These are phyloP conservation scores for Phytoseiulus persimilis DNA, from an alignment of 2,888 invertebrate species.

Conservation along the genomic window DNA sequence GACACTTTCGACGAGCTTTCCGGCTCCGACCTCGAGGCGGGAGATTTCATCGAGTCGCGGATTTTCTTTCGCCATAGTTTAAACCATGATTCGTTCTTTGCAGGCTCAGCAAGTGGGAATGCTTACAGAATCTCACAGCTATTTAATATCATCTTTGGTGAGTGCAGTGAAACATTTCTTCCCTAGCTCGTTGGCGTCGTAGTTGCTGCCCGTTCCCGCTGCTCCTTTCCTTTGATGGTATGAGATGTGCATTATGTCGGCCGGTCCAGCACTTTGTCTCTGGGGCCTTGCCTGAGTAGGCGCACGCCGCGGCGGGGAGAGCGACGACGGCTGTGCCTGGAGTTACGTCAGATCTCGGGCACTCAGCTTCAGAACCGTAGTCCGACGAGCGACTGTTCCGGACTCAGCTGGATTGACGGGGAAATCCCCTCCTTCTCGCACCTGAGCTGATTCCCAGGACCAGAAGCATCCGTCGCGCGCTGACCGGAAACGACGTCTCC, in stretches of 20 bases:
- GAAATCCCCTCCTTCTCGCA: not conserved
- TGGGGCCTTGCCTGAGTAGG: not conserved
- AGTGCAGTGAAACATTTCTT: constrained; percentile 49
- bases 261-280: not conserved
- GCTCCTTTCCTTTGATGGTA: not conserved
- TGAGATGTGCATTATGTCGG: not conserved
- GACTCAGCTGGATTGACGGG: not conserved
- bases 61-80: not conserved
- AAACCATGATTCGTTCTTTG: constrained; percentile 38
- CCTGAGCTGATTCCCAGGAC: not conserved
- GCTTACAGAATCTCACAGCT: constrained; percentile 93
- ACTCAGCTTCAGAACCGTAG: not conserved
- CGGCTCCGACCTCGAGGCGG: too few relatives aligned
- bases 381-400: not conserved
- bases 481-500: too few relatives aligned
- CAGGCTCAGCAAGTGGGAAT: constrained; percentile 89
- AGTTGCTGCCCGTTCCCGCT: not conserved
- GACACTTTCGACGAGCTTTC: too few relatives aligned
- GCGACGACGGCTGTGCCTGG: not conserved
- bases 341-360: not conserved
- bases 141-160: constrained; percentile 81
- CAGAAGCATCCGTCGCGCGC: not conserved
- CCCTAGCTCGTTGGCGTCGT: not conserved
- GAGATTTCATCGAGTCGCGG: not conserved
- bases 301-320: not conserved